Evolutionary conservation across 2,888 invertebrate species (phyloP).

Genomic region (Melolontha melolontha): DNA sequence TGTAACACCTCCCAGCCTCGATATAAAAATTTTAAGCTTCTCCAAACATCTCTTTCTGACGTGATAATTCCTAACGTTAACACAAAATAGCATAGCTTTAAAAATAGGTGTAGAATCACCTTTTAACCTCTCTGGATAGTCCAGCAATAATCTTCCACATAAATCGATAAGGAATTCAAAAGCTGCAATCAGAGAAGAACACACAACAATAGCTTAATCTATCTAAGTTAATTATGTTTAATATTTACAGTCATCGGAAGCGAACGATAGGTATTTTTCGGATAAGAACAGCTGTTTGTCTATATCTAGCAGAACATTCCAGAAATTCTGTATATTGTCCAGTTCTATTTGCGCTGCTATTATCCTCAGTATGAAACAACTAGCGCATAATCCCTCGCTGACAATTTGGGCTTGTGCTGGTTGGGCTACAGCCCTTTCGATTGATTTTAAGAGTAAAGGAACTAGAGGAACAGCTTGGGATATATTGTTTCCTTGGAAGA

Average conservation of each 20-base stretch:
- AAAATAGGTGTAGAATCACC: conserved; percentile 76
- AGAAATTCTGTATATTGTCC: conserved; percentile 65
- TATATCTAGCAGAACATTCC: conserved; percentile 79
- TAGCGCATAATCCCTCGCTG: conserved; percentile 79
- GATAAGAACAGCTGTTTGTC: conserved; percentile 85
- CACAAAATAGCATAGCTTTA: conserved; percentile 77
- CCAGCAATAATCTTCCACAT: conserved; percentile 77
- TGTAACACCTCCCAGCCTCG: conserved; percentile 70
- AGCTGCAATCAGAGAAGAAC: conserved; percentile 64
- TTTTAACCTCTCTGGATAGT: conserved; percentile 76
- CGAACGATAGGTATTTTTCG: conserved; percentile 81
- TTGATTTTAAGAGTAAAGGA: conserved; percentile 76
- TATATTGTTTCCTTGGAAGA: conserved; percentile 71
- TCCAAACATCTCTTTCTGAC: conserved; percentile 74
- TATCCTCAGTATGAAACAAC: conserved; percentile 75
- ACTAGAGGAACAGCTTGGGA: conserved; percentile 67
- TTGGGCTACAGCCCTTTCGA: conserved; percentile 82
- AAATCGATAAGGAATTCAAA: conserved; percentile 79
- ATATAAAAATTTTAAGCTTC: conserved; percentile 73
- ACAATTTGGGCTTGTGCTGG: conserved; percentile 77
- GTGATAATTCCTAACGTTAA: conserved; percentile 73
- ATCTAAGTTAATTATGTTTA: conserved; percentile 1
- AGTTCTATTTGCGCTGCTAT: conserved; percentile 58
- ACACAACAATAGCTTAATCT: not conserved
- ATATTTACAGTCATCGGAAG: conserved; percentile 73